Evolutionary conservation across 2,113 vertebrate genomes (phyloP), one percentile per base, ranked within the genome.

Genomic region (Trogon melanurus): DNA sequence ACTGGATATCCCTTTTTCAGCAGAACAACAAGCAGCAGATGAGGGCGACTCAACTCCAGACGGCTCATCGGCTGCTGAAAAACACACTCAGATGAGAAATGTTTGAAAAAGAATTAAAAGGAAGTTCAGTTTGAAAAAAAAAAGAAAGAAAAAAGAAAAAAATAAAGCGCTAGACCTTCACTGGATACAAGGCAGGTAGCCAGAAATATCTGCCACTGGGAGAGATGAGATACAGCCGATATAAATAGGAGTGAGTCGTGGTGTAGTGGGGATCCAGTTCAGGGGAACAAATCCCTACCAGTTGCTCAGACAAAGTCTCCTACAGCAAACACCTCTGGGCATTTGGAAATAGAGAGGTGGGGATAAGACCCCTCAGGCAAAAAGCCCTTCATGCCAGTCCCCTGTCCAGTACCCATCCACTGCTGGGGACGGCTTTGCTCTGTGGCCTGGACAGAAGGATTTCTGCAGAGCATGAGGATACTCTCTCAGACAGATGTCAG

Each of bases 211-310:
- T 93, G 80, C 85, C 61, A 85, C 70, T 65, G 48, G 56, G 82
- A 82, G 86, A 85, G 76, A 89, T 79, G 17, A 41, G 41, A 41
- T 4, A 70, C 92, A 94, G 80, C 76, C 84, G 94, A 87, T 93
- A 95, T 87, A 92, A 95, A 97, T 73, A 93, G 76, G 60, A 34
- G 86, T 96, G 96, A 94, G 61, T 95, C 88, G 94, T 16, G 41
- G 86, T 69, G 73, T 70, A 53, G 93, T 44, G 48, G 83, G 79
- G 83, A 93, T 85, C 84, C 74, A 85, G 91, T 72, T 87, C 36
- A 67, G 53, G 48, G 60, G 51, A 95, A 93, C 56, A 92, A 86
- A 94, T 85, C 62, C 50, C 76, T 51, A 69, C 27, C 86, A 54
- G 76, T 22, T 54, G 32, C 88, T 87, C 80, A 95, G 83, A 84